These are phyloP conservation scores for Trissolcus japonicus DNA, from an alignment of 2,888 invertebrate species.

Conservation along the genomic window DNA sequence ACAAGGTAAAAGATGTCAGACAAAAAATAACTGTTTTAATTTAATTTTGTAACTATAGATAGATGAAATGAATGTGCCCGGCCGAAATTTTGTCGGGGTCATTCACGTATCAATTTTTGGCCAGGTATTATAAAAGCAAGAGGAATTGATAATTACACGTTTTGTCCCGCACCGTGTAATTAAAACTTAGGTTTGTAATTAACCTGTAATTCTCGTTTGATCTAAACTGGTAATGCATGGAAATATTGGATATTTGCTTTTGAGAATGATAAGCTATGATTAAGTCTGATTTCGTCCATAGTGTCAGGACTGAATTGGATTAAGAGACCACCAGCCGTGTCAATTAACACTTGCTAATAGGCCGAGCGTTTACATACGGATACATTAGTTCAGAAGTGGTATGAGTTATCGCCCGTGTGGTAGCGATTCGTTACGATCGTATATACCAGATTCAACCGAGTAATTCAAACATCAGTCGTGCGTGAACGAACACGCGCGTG, in stretches of 20 bases:
- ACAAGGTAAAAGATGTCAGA: background rate
- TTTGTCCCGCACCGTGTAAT: constrained; percentile 6
- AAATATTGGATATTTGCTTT: constrained; percentile 19
- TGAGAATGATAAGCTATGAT: constrained; percentile 35
- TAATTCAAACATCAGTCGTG: constrained; percentile 71
- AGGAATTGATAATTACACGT: constrained; percentile 18
- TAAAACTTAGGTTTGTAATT: constrained; percentile 29
- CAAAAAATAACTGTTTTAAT: background rate
- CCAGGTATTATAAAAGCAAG: background rate
- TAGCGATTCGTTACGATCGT: constrained; percentile 66
- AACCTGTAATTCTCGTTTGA: constrained; percentile 27
- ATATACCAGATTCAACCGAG: constrained; percentile 60
- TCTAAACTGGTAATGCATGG: constrained; percentile 1
- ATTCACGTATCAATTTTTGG: constrained; percentile 23
- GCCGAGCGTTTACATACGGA: constrained; percentile 59
- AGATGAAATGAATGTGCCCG: too few relatives aligned
- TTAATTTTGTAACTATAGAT: too few relatives aligned
- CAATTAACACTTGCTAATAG: constrained; percentile 68
- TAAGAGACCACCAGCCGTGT: constrained; percentile 58
- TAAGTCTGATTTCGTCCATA: constrained; percentile 30
- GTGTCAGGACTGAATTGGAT: constrained; percentile 34
- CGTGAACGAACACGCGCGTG: constrained; percentile 64
- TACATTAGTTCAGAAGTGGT: constrained; percentile 48
- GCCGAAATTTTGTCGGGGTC: background rate
- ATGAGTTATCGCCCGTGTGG: constrained; percentile 48